phyloP scores from a whole-genome alignment of 2,888 invertebrate genomes.

The Philhelius pedissequus region DNA sequence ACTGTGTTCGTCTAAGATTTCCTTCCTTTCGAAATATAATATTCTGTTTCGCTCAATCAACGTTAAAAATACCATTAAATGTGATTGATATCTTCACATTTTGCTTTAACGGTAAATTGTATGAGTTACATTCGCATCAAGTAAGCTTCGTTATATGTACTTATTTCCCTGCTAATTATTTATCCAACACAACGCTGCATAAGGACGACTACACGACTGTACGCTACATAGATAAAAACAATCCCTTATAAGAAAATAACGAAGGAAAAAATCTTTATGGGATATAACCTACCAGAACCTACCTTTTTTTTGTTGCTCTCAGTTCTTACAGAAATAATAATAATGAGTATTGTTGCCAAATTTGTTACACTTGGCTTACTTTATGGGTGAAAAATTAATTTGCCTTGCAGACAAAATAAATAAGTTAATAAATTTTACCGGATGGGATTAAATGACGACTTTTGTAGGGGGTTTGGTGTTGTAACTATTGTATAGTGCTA shows the following conservation, averaged over 20 bases:
- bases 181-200: constrained; percentile 1
- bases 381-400: constrained; percentile 10
- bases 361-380: constrained; percentile 3
- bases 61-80: constrained; percentile 21
- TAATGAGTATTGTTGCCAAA: constrained; percentile 5
- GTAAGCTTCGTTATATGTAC: constrained; percentile 30
- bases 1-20: not conserved
- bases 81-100: constrained; percentile 52
- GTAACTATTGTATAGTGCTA: not conserved
- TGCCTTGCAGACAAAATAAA: constrained; percentile 24
- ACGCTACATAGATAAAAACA: not conserved
- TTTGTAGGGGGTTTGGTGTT: not conserved
- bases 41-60: constrained; percentile 24
- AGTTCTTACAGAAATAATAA: not conserved
- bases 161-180: constrained; percentile 49
- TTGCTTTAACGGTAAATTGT: constrained; percentile 35
- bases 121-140: constrained; percentile 43
- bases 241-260: not conserved
- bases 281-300: not conserved
- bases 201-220: not conserved
- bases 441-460: not conserved
- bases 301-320: not conserved
- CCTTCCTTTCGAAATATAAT: constrained; percentile 3
- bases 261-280: not conserved
- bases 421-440: constrained; percentile 22